Percentiles rank a stretch among this genome's conserved stretches.
These are phyloP conservation scores for Martes flavigula DNA, from an alignment of 2,797 vertebrate genomes.

Conservation along the genomic window DNA sequence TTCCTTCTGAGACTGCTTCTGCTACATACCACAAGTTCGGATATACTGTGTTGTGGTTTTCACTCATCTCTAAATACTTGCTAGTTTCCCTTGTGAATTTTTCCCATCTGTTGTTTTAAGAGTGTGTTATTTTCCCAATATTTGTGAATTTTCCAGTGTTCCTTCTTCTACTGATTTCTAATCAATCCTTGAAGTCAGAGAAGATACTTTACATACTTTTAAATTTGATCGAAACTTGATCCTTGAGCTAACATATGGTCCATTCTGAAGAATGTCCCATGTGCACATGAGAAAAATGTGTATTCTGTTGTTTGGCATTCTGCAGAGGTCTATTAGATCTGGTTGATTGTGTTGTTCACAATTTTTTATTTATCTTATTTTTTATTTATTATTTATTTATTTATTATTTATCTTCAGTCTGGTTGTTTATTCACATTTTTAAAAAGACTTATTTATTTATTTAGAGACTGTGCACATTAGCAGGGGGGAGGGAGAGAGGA, in stretches of 20 bases:
- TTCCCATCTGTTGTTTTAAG: neutral
- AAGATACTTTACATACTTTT: neutral
- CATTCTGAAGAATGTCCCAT: neutral
- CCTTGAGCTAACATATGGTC: neutral
- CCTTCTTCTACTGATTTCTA: neutral
- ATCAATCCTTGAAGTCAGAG: neutral
- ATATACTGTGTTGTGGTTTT: neutral
- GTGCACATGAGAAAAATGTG: no score
- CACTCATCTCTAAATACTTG: neutral
- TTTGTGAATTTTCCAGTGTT: neutral
- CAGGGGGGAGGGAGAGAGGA: neutral
- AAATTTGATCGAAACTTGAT: neutral
- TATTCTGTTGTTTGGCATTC: neutral
- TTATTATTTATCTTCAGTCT: neutral
- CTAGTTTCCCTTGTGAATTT: neutral
- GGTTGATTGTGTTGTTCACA: neutral
- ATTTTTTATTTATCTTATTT: neutral
- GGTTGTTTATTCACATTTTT: neutral
- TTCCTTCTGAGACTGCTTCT: neutral
- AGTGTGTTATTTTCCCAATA: neutral
- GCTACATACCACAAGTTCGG: neutral
- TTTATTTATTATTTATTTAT: neutral
- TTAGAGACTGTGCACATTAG: neutral
- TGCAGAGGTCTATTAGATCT: neutral
- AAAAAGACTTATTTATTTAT: neutral